phyloP scores from a whole-genome alignment of 2,888 invertebrate species.

The Coecobrya sp. region DNA sequence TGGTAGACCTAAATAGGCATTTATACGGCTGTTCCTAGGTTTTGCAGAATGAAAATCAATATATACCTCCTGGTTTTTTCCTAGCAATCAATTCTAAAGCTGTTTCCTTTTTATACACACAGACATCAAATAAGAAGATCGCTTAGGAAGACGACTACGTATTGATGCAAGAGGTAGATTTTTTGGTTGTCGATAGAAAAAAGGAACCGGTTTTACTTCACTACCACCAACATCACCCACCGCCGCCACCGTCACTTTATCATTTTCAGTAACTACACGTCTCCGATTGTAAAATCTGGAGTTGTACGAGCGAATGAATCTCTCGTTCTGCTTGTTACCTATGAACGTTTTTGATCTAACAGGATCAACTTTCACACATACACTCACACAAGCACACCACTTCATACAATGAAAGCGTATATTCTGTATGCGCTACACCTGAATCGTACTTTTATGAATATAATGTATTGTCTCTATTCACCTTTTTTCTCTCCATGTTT shows the following conservation, averaged over 20 bases:
- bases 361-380: conserved; percentile 58
- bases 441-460: neutral
- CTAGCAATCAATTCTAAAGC: conserved; percentile 29
- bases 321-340: conserved; percentile 36
- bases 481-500: neutral
- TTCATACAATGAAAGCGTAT: neutral
- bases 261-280: conserved; percentile 59
- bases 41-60: conserved; percentile 28
- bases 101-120: conserved; percentile 26
- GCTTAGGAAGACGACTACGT: neutral
- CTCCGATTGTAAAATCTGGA: conserved; percentile 63
- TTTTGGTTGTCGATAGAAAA: conserved; percentile 22
- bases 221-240: neutral
- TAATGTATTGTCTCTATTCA: conserved; percentile 28
- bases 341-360: conserved; percentile 62
- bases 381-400: neutral
- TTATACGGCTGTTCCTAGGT: neutral
- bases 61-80: conserved; percentile 33
- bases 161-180: neutral
- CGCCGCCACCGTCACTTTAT: conserved; percentile 46
- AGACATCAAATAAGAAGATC: neutral
- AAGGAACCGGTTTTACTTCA: conserved; percentile 21
- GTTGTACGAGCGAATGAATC: conserved; percentile 57
- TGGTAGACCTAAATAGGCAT: neutral
- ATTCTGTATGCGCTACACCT: neutral